Evolutionary conservation across 2,113 vertebrate genomes (phyloP).

Genomic region (Gavia stellata): DNA sequence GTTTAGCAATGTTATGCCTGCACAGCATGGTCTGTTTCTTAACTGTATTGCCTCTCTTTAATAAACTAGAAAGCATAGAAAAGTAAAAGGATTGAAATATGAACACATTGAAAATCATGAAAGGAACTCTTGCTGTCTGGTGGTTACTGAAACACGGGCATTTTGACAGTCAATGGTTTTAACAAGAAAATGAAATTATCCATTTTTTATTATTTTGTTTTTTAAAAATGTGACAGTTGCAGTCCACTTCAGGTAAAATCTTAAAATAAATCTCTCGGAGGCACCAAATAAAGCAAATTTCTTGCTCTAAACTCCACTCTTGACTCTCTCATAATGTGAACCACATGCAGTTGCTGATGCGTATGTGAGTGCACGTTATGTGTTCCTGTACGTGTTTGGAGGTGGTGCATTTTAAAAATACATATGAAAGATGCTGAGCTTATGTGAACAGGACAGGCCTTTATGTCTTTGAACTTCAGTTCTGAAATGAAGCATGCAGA

Average conservation of each 20-base stretch:
- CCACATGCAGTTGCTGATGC: background rate
- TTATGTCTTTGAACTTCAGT: background rate
- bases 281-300: background rate
- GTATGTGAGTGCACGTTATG: background rate
- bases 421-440: background rate
- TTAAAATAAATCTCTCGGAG: background rate
- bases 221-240: background rate
- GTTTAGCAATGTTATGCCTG: background rate
- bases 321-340: background rate
- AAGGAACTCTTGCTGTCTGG: background rate
- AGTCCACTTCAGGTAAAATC: background rate
- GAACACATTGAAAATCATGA: background rate
- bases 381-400: background rate
- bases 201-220: background rate
- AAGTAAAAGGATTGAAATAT: background rate
- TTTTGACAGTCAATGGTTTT: background rate
- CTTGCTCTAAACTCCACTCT: background rate
- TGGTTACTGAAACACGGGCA: background rate
- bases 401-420: background rate
- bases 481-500: background rate
- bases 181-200: background rate
- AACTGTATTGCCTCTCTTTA: background rate
- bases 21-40: background rate
- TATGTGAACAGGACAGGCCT: background rate
- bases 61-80: background rate